Evolutionary conservation across 2,797 vertebrate genomes (phyloP).

Genomic region (Trichosurus vulpecula): DNA sequence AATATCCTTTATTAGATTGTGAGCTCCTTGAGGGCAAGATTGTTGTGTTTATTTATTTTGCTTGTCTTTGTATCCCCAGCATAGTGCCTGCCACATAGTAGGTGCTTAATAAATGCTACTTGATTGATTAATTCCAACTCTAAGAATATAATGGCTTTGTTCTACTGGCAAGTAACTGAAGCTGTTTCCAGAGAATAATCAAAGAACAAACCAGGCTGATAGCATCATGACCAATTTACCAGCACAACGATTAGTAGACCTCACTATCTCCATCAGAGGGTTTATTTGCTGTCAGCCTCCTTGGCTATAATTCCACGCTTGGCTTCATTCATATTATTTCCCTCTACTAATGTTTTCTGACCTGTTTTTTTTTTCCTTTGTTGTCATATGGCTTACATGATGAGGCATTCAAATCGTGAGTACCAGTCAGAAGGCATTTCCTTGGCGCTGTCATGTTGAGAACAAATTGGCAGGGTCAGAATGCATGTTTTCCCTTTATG

Average conservation of each 20-base stretch:
- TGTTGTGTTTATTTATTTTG: neutral
- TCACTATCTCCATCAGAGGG: slow-evolving; percentile 3
- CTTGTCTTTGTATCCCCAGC: neutral
- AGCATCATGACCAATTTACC: neutral
- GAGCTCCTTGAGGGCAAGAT: neutral
- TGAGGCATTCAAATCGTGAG: neutral
- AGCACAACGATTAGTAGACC: neutral
- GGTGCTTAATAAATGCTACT: neutral
- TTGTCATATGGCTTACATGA: slow-evolving; percentile 32
- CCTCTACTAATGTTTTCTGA: slow-evolving; percentile 23
- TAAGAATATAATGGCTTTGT: neutral
- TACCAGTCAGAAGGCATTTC: neutral
- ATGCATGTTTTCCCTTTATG: neutral
- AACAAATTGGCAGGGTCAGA: slow-evolving; percentile 1
- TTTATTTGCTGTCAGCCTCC: neutral
- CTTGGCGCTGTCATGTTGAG: neutral
- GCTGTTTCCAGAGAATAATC: neutral
- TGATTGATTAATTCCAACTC: neutral
- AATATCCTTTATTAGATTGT: neutral
- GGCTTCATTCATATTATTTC: slow-evolving; percentile 16
- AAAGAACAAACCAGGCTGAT: neutral
- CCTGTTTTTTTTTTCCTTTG: slow-evolving; percentile 51
- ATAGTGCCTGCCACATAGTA: neutral
- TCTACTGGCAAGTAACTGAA: neutral
- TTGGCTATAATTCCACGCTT: slow-evolving; percentile 15